Evolutionary conservation across 2,888 invertebrate genomes (phyloP), one percentile per base, ranked within the genome.

Genomic region (Exocentrus adspersus): DNA sequence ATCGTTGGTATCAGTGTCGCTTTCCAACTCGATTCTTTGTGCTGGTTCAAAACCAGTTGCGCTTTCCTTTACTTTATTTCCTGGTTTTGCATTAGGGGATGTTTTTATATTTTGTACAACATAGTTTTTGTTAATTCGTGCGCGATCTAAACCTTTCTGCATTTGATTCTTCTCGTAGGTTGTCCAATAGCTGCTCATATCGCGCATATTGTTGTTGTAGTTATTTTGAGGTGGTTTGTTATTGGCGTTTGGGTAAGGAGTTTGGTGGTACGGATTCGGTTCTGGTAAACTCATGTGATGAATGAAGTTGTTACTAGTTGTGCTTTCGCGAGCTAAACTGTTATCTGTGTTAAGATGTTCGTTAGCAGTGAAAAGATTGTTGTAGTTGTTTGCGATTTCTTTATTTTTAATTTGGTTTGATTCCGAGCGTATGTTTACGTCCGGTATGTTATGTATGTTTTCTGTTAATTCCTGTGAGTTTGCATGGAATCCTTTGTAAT

Each of bases 141-240:
- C 69, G 14, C 60, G 48, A 20, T 68, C 60, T n/a, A 70, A 64
- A 2, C 69, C 69, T 21, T 67, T 64, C 30, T 65, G 68, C 51
- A 70, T 48, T 16, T 64, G 62, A 17, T 65, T 51, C 21, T 71
- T 71, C 52, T 71, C 71, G 1, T 62, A 54, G 6, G 42, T 48
- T 1, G 67, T 63, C 69, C 71, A 69, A 43, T 57, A 69, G n/a
- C 56, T 59, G 45, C 68, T 68, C 71, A 71, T 69, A 42, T 69
- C 71, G 19, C 62, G 60, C n/a, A 70, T 45, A 28, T 70, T 70
- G 14, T 53, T 54, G 17, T 65, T 61, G 48, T 61, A 68, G 19
- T 46, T 32, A 20, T 19, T 28, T 10, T 16, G 30, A 2, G 1
- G 1, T 10, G 14, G 30, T 21, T 50, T 30, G 16, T 5, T 17